Percentiles rank a stretch among this genome's conserved stretches.
Conservation (phyloP, 2,797 vertebrate genomes). For the Percopsis omiscomaycus region DNA sequence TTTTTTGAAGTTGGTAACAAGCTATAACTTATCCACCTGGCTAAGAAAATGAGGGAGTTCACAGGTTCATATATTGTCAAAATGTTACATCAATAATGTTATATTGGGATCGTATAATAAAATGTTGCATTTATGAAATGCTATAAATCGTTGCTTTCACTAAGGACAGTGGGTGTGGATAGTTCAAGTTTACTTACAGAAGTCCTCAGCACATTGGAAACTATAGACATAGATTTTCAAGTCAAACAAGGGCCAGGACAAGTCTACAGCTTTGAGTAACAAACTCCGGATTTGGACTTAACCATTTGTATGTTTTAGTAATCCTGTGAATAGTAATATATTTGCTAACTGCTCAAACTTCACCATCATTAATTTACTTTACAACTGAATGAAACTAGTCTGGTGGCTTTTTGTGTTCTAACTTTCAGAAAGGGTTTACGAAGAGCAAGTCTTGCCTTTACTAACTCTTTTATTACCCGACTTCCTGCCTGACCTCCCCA, state of each 20-base stretch:
- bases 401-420: constrained; percentile 15
- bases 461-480: neutral
- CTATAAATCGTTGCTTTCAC: constrained; percentile 16
- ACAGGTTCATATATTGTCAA: no score
- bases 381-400: constrained; percentile 22
- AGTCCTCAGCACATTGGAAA: constrained; percentile 21
- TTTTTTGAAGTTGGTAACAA: no score
- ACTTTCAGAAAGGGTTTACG: neutral
- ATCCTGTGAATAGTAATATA: constrained; percentile 5
- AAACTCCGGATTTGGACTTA: constrained; percentile 58
- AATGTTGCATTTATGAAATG: no score
- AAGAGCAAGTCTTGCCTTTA: constrained; percentile 17
- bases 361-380: constrained; percentile 2
- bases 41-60: no score
- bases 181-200: constrained; percentile 11
- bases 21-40: no score
- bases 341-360: constrained; percentile 29
- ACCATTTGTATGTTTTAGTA: constrained; percentile 12
- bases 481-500: constrained; percentile 6
- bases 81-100: no score
- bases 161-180: constrained; percentile 36
- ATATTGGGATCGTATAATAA: no score
- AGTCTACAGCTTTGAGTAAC: constrained; percentile 42
- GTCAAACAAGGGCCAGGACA: constrained; percentile 48
- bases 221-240: constrained; percentile 21